A percentile compares a stretch with the other conserved stretches of the same genome.
phyloP scores from a whole-genome alignment of 2,113 vertebrate species.

The Lampris megalopsis region DNA sequence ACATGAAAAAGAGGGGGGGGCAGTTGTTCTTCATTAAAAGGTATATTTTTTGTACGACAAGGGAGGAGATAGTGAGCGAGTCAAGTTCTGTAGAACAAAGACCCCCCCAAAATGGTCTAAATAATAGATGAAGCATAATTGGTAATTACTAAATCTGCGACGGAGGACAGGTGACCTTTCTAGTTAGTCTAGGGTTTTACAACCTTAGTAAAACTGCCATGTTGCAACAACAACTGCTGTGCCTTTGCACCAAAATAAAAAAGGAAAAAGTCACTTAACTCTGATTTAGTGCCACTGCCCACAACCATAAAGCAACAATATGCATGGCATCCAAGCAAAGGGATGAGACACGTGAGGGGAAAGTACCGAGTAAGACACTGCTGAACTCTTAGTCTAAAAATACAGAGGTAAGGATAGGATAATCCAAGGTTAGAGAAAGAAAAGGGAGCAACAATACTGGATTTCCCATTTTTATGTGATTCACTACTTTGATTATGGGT shows the following conservation, averaged over 20 bases:
- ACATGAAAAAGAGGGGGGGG: not conserved
- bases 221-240: slow-evolving; percentile 27
- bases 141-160: slow-evolving; percentile 10
- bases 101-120: not conserved
- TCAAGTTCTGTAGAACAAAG: not conserved
- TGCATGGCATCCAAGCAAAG: slow-evolving; percentile 8
- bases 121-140: slow-evolving; percentile 15
- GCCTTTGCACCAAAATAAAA: slow-evolving; percentile 49
- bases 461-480: not conserved
- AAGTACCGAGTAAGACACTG: slow-evolving; percentile 6
- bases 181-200: not conserved
- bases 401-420: not conserved
- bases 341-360: not conserved
- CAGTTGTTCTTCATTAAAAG: not conserved
- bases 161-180: slow-evolving; percentile 3
- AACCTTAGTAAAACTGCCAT: not conserved
- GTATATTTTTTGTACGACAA: not conserved
- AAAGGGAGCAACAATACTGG: not conserved
- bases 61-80: not conserved
- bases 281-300: slow-evolving; percentile 11
- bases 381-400: not conserved
- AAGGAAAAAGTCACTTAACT: not conserved
- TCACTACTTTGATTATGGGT: not conserved
- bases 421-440: not conserved
- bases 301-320: slow-evolving; percentile 21